Base-by-base conservation (phyloP, 2,888 invertebrate genomes). In the Subacronicta megacephala region DNA sequence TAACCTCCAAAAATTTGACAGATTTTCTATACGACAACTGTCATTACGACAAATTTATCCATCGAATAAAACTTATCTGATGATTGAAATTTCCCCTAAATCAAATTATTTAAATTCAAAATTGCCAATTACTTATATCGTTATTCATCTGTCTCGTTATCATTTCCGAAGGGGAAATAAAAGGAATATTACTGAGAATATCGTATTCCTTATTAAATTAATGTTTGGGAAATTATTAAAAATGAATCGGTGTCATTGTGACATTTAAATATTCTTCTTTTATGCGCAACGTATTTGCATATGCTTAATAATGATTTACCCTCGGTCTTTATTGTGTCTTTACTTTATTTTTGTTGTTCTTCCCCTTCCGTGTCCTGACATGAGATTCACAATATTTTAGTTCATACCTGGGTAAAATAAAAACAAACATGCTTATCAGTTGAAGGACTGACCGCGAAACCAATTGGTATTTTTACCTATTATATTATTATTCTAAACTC, bases 221-320 rank as follows among this genome's bases (percentile, higher is more conserved):
- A n/a, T n/a, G n/a, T n/a, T n/a, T 51, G 50, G 20, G n/a, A 55
- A 51, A 65, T 56, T 56, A 68, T 52, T 16, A 44, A 42, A 53
- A 51, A 42, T 29, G 13, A 62, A 62, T 68, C 46, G 37, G 45
- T 68, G 53, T 52, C 37, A 36, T 17, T 29, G 12, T 23, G 23
- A 23, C 23, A 38, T 18, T 33, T 60, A 50, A 67, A 62, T 49
- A 62, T 53, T 68, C 37, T 43, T 36, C 9, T 16, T 36, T 42
- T 36, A 43, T 37, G 43, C 16, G 23, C 9, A 7, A 23, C 3
- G 23, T 13, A 40, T 40, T 40, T 40, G 20, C 40, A 9, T 23
- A 23, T 23, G 23, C 23, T 13, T 40, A 9, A 7, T 40, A 23
- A 13, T 26, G 9, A 26, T 26, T 26, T 0, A n/a, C n/a, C n/a